Conservation (phyloP, 2,113 vertebrate genomes). For the Elanoides forficatus region DNA sequence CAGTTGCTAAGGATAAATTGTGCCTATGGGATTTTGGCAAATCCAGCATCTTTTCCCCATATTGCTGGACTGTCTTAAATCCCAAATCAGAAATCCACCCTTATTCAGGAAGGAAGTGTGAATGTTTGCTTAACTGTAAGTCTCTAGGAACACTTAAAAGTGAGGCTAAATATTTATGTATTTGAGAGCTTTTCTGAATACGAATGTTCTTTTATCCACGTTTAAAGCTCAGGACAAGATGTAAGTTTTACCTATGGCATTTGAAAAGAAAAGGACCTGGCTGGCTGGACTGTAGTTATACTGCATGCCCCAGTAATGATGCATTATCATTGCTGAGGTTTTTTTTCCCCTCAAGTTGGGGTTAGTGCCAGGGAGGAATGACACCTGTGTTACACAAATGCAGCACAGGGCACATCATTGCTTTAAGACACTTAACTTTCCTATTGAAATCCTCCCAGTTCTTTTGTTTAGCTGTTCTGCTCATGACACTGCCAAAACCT, state of each 20-base stretch:
- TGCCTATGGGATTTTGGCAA: conserved; percentile 36
- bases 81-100: conserved; percentile 20
- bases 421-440: not conserved
- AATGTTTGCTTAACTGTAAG: conserved; percentile 11
- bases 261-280: not conserved
- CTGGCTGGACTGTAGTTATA: not conserved
- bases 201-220: not conserved
- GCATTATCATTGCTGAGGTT: rapidly evolving
- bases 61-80: not conserved
- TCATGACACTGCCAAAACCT: not conserved
- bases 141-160: not conserved
- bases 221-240: not conserved
- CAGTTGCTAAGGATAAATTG: conserved; percentile 5
- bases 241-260: not conserved
- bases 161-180: not conserved
- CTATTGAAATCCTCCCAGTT: not conserved
- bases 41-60: not conserved
- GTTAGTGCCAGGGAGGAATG: not conserved
- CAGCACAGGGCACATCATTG: not conserved
- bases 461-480: not conserved
- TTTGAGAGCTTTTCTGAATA: not conserved
- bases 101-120: not conserved
- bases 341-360: not conserved
- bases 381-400: not conserved
- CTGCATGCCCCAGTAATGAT: not conserved